A percentile compares a stretch with the other conserved stretches of the same genome.
These are phyloP conservation scores for Eumeta japonica DNA, from an alignment of 1,140 invertebrate genomes.

Conservation along the genomic window DNA sequence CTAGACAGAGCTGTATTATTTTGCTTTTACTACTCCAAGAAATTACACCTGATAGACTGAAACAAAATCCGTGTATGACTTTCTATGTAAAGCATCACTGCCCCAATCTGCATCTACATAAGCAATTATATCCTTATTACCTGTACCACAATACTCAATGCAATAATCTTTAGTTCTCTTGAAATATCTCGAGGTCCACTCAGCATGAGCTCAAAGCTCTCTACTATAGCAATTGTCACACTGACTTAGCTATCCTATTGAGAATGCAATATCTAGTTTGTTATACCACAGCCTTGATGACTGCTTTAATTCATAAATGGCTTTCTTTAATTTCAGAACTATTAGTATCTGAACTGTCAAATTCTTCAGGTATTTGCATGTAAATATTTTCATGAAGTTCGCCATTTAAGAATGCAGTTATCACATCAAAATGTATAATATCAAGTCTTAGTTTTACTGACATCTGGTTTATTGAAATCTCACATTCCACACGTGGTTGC, in stretches of 20 bases:
- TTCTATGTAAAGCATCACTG: slow-evolving; percentile 18
- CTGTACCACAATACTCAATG: not conserved
- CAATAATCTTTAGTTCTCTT: slow-evolving; percentile 7
- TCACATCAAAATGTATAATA: slow-evolving; percentile 8
- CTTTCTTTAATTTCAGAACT: slow-evolving; percentile 11
- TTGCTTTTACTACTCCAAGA: slow-evolving; percentile 35
- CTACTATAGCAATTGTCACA: slow-evolving; percentile 14
- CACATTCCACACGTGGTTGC: no score
- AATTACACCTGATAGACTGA: slow-evolving; percentile 18
- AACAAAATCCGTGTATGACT: slow-evolving; percentile 29
- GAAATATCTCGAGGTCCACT: slow-evolving; percentile 5
- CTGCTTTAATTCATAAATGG: slow-evolving; percentile 13
- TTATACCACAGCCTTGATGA: slow-evolving; percentile 11
- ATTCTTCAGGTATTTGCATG: slow-evolving; percentile 10
- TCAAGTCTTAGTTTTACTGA: slow-evolving; percentile 5
- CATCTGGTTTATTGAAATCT: no score
- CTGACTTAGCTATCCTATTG: slow-evolving; percentile 26
- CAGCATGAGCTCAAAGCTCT: slow-evolving; percentile 4
- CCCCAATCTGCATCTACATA: slow-evolving; percentile 26
- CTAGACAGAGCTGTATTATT: slow-evolving; percentile 27
- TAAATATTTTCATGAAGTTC: no score
- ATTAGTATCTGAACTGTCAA: slow-evolving; percentile 2
- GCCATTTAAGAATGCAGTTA: no score
- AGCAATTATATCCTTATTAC: slow-evolving; percentile 6
- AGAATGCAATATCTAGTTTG: slow-evolving; percentile 41